Base-by-base conservation (phyloP, 2,888 invertebrate genomes). In the Amblyteles armatorius region DNA sequence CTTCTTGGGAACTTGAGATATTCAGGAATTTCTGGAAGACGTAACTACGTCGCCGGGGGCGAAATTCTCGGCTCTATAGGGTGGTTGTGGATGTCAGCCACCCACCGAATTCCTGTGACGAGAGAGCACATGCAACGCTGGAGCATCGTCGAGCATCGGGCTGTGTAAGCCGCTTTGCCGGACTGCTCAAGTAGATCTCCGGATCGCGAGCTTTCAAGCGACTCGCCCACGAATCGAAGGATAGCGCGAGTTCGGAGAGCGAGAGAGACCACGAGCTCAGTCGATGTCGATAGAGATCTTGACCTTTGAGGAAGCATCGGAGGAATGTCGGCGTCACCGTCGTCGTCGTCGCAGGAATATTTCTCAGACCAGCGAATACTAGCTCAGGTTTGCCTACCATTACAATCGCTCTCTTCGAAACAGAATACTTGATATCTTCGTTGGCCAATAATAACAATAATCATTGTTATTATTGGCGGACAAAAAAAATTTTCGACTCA, bases 121-220 rank as follows among this genome's bases (percentile, higher is more conserved):
- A 57, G 68, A 69, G 44, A 26, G 48, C 33, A 40, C 11, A 36
- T 48, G 36, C 13, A 19, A 29, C 22, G 50, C 44, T 65, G 68
- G 44, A 69, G 57, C 19, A 77, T 36, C 57, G 63, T 26, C 11
- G 63, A 81, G 73, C 80, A 84, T 77, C 67, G 60, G 55, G n/a
- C 44, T 78, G 68, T 69, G 55, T 84, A 84, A 84, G 81, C 84
- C 78, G 84, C 84, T 84, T 84, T 84, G 63, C 78, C 63, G 36
- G 68, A 52, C 81, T 77, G 60, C 78, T 84, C 73, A 60, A 74
- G 44, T 73, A 29, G 72, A 78, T 81, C 73, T 73, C 73, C 68
- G 60, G 69, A 78, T 78, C 81, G 52, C 44, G 60, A 78, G 73
- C 68, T 77, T 81, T 81, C 78, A 57, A 84, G 63, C 57, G 68